Evolutionary conservation across 2,888 invertebrate species (phyloP).

Genomic region (Nineta flava): DNA sequence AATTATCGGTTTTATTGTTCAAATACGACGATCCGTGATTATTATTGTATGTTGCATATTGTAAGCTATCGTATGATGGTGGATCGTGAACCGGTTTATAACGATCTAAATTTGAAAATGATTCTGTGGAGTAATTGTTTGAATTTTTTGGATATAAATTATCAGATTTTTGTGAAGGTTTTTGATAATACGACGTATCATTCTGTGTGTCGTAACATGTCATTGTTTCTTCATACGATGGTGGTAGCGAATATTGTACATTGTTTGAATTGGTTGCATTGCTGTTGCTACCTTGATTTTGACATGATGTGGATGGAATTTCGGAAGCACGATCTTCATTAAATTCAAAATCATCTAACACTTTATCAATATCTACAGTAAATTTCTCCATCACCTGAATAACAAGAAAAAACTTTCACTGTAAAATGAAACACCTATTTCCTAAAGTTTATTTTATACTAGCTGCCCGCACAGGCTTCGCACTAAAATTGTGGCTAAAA

Average conservation of each 20-base stretch:
- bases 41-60: background rate
- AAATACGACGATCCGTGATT: background rate
- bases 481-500: no score
- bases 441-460: no score
- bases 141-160: background rate
- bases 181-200: background rate
- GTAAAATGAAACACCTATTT: background rate
- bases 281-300: constrained; percentile 6
- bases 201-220: background rate
- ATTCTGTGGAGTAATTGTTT: background rate
- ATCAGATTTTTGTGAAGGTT: background rate
- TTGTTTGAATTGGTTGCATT: constrained; percentile 2
- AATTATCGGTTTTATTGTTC: background rate
- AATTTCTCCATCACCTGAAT: constrained; percentile 25
- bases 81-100: background rate
- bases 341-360: constrained; percentile 69
- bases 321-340: constrained; percentile 33
- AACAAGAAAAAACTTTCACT: background rate
- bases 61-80: background rate
- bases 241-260: background rate
- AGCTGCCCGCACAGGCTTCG: no score
- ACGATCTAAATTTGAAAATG: background rate
- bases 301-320: constrained; percentile 5
- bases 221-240: background rate
- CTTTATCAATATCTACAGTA: constrained; percentile 63